phyloP scores from a whole-genome alignment of 2,113 vertebrate species.

The Tragulus kanchil region DNA sequence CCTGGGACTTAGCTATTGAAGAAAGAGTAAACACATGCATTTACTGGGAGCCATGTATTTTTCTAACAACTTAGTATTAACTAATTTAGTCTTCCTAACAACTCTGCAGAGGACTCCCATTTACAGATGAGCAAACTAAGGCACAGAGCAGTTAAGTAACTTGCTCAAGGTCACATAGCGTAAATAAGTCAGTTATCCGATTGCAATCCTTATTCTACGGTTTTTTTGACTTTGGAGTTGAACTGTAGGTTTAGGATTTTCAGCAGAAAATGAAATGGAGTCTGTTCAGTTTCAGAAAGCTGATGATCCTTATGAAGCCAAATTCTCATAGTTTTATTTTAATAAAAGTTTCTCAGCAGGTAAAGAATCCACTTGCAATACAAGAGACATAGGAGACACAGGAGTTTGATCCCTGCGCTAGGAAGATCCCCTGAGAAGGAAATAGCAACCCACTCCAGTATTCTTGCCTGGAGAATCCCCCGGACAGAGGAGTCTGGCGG shows the following conservation, averaged over 20 bases:
- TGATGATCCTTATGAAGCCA: neutral
- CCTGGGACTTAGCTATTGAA: neutral
- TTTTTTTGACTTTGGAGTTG: neutral
- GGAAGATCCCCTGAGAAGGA: neutral
- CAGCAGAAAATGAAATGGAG: neutral
- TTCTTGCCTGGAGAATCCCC: neutral
- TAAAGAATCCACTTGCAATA: neutral
- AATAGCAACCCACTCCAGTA: neutral
- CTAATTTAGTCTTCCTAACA: neutral
- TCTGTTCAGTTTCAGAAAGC: slow-evolving; percentile 9
- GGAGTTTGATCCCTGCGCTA: neutral
- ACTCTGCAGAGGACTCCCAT: neutral
- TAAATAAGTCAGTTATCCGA: no score
- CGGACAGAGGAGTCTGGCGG: neutral
- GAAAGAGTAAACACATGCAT: neutral
- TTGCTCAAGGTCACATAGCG: neutral
- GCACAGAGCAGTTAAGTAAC: neutral
- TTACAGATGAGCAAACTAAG: neutral
- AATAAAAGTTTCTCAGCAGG: neutral
- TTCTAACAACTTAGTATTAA: neutral
- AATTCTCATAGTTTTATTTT: slow-evolving; percentile 11
- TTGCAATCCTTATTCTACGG: no score
- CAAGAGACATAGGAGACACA: neutral
- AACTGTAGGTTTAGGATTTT: neutral
- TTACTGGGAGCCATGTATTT: neutral